Percentiles rank a stretch among this genome's conserved stretches.
These are phyloP conservation scores for Matsumyia berberina DNA, from an alignment of 2,888 invertebrate genomes.

Conservation along the genomic window DNA sequence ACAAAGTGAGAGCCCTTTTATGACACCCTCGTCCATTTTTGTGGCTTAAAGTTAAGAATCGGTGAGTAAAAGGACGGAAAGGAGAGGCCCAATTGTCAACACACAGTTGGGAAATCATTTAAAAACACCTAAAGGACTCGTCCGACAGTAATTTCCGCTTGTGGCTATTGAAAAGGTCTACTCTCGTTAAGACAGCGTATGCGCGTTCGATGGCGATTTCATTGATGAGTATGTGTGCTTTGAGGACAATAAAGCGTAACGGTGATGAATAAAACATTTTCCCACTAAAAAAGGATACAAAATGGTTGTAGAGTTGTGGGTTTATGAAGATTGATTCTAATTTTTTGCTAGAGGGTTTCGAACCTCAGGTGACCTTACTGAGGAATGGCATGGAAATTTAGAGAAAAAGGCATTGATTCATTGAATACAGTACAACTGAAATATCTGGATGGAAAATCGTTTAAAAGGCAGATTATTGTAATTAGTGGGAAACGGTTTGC, in stretches of 20 bases:
- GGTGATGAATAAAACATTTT: constrained; percentile 32
- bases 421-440: too few relatives aligned
- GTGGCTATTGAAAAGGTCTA: constrained; percentile 23
- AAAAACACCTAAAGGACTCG: constrained; percentile 40
- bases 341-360: neutral
- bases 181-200: constrained; percentile 1
- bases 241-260: constrained; percentile 40
- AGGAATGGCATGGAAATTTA: too few relatives aligned
- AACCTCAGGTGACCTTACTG: too few relatives aligned
- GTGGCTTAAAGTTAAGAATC: constrained; percentile 22
- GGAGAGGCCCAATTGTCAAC: constrained; percentile 30
- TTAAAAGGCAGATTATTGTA: too few relatives aligned
- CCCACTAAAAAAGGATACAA: neutral
- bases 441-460: too few relatives aligned
- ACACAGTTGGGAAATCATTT: constrained; percentile 55
- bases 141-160: neutral
- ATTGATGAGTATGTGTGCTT: constrained; percentile 32
- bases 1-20: constrained; percentile 59
- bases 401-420: too few relatives aligned
- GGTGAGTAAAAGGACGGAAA: neutral
- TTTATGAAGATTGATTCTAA: neutral
- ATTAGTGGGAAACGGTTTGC: too few relatives aligned
- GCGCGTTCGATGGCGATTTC: constrained; percentile 18
- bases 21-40: constrained; percentile 42
- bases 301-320: neutral